These are phyloP conservation scores for Misgurnus anguillicaudatus DNA, from an alignment of 2,113 vertebrate species.

Conservation along the genomic window DNA sequence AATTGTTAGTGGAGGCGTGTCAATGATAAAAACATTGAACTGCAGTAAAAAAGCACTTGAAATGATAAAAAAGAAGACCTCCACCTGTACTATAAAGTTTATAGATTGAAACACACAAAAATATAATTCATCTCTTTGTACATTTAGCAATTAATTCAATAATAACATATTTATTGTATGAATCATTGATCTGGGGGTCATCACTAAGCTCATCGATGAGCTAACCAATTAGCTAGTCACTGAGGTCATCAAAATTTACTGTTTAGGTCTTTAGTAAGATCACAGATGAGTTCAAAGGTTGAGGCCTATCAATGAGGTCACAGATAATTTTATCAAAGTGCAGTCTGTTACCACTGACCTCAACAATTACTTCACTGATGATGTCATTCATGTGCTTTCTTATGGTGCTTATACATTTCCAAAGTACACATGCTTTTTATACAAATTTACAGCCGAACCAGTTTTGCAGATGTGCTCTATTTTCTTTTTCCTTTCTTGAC, in stretches of 20 bases:
- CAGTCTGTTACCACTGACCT: background rate
- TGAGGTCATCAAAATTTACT: background rate
- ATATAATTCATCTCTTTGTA: background rate
- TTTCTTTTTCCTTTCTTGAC: background rate
- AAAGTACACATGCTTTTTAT: too few relatives aligned
- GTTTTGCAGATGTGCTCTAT: background rate
- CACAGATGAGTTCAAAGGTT: constrained; percentile 22
- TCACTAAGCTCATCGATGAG: background rate
- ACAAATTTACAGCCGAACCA: background rate
- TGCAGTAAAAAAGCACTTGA: too few relatives aligned
- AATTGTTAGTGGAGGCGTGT: background rate
- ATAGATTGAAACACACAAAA: background rate
- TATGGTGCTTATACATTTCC: background rate
- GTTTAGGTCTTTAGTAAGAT: constrained; percentile 3
- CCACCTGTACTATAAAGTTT: background rate
- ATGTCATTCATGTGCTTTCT: background rate
- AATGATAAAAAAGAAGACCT: background rate
- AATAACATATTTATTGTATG: background rate
- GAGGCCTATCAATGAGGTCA: constrained; percentile 8
- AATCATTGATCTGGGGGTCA: background rate
- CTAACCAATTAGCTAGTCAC: background rate
- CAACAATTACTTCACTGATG: background rate
- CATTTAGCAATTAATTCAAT: background rate
- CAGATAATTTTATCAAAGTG: background rate
- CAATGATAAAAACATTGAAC: too few relatives aligned